Evolutionary conservation across 1,140 invertebrate species (phyloP).

Genomic region (Pollicipes pollicipes): DNA sequence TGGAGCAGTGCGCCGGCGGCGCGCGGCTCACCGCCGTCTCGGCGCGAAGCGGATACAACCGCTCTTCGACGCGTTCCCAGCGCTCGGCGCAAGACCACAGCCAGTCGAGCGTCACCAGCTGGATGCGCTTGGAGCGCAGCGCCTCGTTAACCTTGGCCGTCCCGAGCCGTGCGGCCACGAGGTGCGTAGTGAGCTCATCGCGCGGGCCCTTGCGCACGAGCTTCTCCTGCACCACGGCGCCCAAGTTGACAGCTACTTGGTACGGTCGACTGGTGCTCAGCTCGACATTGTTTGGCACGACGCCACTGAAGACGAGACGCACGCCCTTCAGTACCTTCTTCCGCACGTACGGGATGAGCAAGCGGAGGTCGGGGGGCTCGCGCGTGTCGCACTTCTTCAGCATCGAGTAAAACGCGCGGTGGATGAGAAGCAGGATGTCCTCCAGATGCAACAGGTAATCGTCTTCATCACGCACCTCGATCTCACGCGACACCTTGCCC

Average conservation of each 20-base stretch:
- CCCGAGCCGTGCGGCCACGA: conserved; percentile 70
- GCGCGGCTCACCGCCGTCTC: conserved; percentile 41
- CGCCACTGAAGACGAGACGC: conserved; percentile 75
- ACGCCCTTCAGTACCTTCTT: conserved; percentile 58
- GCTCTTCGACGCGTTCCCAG: conserved; percentile 77
- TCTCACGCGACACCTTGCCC: conserved; percentile 15
- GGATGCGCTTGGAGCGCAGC: conserved; percentile 31
- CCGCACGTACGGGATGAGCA: conserved; percentile 68
- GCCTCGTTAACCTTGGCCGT: conserved; percentile 51
- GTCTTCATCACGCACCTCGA: conserved; percentile 68
- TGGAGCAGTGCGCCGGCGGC: conserved; percentile 60
- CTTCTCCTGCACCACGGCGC: conserved; percentile 51
- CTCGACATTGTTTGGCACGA: conserved; percentile 72
- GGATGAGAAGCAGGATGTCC: conserved; percentile 74
- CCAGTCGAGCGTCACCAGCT: conserved; percentile 84
- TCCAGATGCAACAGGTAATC: conserved; percentile 84
- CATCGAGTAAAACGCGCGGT: conserved; percentile 63
- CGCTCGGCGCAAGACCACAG: conserved; percentile 79
- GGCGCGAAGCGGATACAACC: conserved; percentile 45
- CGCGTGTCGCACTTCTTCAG: conserved; percentile 30
- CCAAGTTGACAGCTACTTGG: conserved; percentile 62
- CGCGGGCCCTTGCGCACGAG: conserved; percentile 35
- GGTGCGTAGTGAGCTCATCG: conserved; percentile 59
- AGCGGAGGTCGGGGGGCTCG: conserved; percentile 54
- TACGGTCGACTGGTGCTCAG: conserved; percentile 66